phyloP scores from a whole-genome alignment of 2,888 invertebrate species.

The Lasiommata megera region DNA sequence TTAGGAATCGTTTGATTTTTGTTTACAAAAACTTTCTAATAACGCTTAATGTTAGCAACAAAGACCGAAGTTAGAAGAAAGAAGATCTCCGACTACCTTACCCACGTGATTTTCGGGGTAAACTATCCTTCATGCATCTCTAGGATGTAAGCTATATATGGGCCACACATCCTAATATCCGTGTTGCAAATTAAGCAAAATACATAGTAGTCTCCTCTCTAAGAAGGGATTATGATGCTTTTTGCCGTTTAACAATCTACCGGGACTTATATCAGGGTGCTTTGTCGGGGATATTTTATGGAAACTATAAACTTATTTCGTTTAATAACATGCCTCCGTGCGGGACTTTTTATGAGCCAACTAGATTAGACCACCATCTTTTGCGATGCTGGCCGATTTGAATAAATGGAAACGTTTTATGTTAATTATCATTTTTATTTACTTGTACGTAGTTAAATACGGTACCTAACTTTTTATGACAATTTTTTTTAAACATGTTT shows the following conservation, averaged over 20 bases:
- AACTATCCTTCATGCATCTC: too few species aligned
- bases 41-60: too few species aligned
- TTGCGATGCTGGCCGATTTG: neutral
- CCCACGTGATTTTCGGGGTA: too few species aligned
- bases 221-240: neutral
- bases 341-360: constrained; percentile 34
- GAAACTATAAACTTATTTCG: constrained; percentile 42
- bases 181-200: neutral
- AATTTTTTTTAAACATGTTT: too few species aligned
- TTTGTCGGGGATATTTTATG: constrained; percentile 33
- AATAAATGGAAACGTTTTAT: neutral
- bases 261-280: constrained; percentile 26
- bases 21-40: too few species aligned
- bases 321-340: constrained; percentile 35
- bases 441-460: neutral
- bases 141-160: too few species aligned
- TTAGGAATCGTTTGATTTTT: too few species aligned
- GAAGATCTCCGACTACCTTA: too few species aligned
- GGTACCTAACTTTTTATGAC: neutral
- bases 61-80: too few species aligned
- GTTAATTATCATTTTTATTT: neutral
- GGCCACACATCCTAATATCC: too few species aligned
- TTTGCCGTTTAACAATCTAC: constrained; percentile 31
- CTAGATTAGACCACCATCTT: constrained; percentile 26
- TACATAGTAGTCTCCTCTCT: neutral